Base-by-base conservation (phyloP, 2,797 vertebrate species). In the Babyrousa celebensis region DNA sequence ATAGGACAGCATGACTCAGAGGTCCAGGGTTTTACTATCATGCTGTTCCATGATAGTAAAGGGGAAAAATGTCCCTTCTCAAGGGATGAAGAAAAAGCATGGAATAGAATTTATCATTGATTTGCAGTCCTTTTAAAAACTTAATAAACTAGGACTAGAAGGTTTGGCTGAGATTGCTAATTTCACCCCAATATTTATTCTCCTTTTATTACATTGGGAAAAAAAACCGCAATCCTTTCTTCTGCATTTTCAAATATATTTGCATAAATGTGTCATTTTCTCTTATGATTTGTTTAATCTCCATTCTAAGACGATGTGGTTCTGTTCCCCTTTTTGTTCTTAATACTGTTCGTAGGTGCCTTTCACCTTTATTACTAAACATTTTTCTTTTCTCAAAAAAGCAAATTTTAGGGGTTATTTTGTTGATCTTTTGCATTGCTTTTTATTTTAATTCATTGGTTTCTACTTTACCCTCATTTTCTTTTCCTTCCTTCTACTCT, bases 171-270 rank as follows among this genome's bases (percentile, higher is more conserved):
- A 86, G 62, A 71, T 36, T 48, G 15, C 56, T 74, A 32, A 48
- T 36, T 68, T 85, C 16, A 63, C 27, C 29, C 4, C 54, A 48
- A 60, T 63, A 40, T 72, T 65, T 72, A n/a, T 48, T 94, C 32
- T 77, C 48, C 23, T 2, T 17, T 85, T 74, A 60, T 62, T 86
- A 6, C 77, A 58, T 54, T 74, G 15, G 27, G 60, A 80, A 88
- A 79, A 12, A 74, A 54, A 79, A 3, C 11, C 11, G n/a, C 27
- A 72, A 74, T 43, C 25, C 14, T 94, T 89, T 92, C 52, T 68
- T 80, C 54, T 70, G 15, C 89, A 80, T 56, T 96, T 87, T 80
- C 6, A 52, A 56, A n/a, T 29, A 36, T 71, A 85, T 82, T 70
- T 82, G 62, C 56, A 89, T 85, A 85, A 43, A 29, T 17, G 20